phyloP scores from a whole-genome alignment of 2,797 vertebrate genomes.

The Gadopsis bispinosus region DNA sequence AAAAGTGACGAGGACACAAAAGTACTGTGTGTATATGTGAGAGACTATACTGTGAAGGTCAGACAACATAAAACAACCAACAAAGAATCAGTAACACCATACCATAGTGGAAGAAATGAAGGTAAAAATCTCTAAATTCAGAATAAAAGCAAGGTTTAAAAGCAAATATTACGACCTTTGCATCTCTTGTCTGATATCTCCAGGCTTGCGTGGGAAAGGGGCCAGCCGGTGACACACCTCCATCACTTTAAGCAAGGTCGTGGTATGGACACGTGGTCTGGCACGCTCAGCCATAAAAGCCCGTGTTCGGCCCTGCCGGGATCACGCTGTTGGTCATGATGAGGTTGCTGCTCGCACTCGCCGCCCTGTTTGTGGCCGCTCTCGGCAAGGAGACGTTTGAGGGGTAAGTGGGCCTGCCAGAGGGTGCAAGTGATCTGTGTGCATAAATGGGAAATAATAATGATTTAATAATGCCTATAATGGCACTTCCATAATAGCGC shows the following conservation, averaged over 20 bases:
- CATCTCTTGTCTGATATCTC: constrained; percentile 12
- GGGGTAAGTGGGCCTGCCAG: constrained; percentile 70
- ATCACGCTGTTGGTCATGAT: constrained; percentile 62
- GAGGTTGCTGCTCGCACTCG: constrained; percentile 74
- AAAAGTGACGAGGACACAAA: background rate
- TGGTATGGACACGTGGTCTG: constrained; percentile 38
- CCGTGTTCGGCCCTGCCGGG: background rate
- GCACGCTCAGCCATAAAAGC: constrained; percentile 54
- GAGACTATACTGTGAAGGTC: background rate
- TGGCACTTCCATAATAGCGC: too few relatives aligned
- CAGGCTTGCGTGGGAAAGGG: constrained; percentile 57
- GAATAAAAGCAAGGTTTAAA: too few relatives aligned
- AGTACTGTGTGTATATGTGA: too few relatives aligned
- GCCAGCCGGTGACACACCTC: constrained; percentile 58
- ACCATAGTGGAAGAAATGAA: too few relatives aligned
- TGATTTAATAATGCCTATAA: background rate
- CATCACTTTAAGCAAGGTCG: constrained; percentile 39
- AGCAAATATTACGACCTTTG: too few relatives aligned
- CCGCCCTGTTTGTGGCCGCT: constrained; percentile 68
- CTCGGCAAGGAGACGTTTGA: constrained; percentile 76
- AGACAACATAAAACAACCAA: background rate
- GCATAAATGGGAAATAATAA: background rate
- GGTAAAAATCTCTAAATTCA: too few relatives aligned
- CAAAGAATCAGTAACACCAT: background rate
- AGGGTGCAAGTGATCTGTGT: background rate